phyloP scores from a whole-genome alignment of 1,140 invertebrate genomes.

The Odontomachus brunneus region DNA sequence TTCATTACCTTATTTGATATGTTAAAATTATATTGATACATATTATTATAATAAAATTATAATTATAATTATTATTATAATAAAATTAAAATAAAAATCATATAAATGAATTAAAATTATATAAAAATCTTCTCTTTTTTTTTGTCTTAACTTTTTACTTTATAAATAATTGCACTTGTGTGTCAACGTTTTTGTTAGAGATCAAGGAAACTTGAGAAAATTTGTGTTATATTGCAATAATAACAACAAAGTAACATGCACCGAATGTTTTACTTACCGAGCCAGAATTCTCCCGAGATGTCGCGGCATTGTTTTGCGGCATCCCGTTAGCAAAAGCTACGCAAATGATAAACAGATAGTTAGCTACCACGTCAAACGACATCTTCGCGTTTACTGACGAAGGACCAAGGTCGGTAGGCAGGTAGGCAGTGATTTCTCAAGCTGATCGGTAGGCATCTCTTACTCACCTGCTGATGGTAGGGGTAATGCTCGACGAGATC shows the following conservation, averaged over 20 bases:
- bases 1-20: too few relatives aligned
- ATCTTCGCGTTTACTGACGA: slow-evolving; percentile 79
- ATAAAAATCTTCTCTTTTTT: too few relatives aligned
- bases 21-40: too few relatives aligned
- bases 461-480: slow-evolving; percentile 58
- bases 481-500: slow-evolving; percentile 52
- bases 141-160: too few relatives aligned
- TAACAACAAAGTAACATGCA: not conserved
- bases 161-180: not conserved
- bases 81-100: too few relatives aligned
- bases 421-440: slow-evolving; percentile 61
- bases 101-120: too few relatives aligned
- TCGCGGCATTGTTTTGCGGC: slow-evolving; percentile 46
- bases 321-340: slow-evolving; percentile 52
- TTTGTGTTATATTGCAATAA: not conserved
- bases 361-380: slow-evolving; percentile 74
- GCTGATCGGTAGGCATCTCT: slow-evolving; percentile 55
- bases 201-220: not conserved
- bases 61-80: too few relatives aligned
- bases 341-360: slow-evolving; percentile 64
- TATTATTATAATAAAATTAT: too few relatives aligned
- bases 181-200: not conserved
- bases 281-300: slow-evolving; percentile 34
- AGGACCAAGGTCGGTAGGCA: slow-evolving; percentile 2
- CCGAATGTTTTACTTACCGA: slow-evolving; percentile 62